A percentile compares a stretch with the other conserved stretches of the same genome.
phyloP scores from a whole-genome alignment of 2,888 invertebrate species.

The Myopa tessellatipennis region DNA sequence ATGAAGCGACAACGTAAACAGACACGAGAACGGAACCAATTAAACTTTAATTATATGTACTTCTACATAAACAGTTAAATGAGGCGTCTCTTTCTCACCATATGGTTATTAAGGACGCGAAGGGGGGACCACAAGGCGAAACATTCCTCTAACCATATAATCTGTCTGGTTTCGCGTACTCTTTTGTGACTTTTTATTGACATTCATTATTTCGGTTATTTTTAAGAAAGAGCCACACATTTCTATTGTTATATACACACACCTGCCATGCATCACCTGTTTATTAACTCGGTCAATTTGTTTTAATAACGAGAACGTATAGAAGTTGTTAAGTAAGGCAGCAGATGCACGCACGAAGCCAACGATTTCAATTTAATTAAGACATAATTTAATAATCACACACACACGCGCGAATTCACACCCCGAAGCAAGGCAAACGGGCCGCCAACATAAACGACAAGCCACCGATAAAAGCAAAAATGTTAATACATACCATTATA shows the following conservation, averaged over 20 bases:
- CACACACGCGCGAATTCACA: not conserved
- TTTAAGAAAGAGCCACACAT: not conserved
- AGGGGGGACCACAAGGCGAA: too few species aligned
- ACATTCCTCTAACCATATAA: not conserved
- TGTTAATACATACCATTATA: constrained; percentile 57
- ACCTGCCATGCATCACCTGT: not conserved
- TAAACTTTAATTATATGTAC: not conserved
- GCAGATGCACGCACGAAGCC: constrained; percentile 5
- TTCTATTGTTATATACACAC: not conserved
- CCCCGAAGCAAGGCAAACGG: not conserved
- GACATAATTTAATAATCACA: constrained; percentile 26
- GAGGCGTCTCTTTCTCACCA: too few species aligned
- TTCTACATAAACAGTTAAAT: not conserved
- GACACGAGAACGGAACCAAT: not conserved
- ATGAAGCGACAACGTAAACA: constrained; percentile 44
- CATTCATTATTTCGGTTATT: too few species aligned
- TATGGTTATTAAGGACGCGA: too few species aligned
- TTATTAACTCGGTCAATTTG: constrained; percentile 8
- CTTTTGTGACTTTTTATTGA: not conserved
- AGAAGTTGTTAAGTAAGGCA: not conserved
- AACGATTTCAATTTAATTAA: constrained; percentile 5
- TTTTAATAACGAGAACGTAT: constrained; percentile 26
- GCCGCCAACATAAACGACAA: constrained; percentile 3
- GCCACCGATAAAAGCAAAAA: constrained; percentile 38
- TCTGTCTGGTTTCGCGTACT: not conserved